A percentile compares a stretch with the other conserved stretches of the same genome.
Conservation (phyloP, 2,888 invertebrate genomes). For the Lasioglossum pauxillum region DNA sequence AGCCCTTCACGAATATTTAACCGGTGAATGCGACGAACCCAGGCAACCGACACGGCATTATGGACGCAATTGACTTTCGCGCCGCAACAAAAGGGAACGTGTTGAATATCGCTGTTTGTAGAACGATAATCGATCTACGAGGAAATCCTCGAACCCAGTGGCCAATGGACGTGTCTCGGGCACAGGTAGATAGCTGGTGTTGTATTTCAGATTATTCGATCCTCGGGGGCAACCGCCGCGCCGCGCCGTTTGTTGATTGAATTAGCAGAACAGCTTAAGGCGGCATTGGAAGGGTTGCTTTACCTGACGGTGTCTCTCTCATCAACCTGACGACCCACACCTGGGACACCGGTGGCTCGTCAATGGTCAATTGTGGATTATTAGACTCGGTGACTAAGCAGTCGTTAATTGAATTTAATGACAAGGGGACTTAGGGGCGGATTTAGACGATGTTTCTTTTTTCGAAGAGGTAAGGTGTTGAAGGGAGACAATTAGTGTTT, state of each 20-base stretch:
- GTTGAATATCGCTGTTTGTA: conserved; percentile 24
- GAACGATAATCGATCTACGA: background rate
- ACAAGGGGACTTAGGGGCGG: background rate
- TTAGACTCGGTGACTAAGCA: background rate
- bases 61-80: conserved; percentile 34
- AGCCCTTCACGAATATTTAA: conserved; percentile 16
- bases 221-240: background rate
- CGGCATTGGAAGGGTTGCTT: background rate
- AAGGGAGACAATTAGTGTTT: background rate
- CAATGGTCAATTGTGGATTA: background rate
- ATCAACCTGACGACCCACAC: background rate
- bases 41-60: conserved; percentile 9
- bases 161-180: background rate
- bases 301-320: background rate
- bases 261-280: conserved; percentile 3
- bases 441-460: background rate
- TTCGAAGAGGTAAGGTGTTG: background rate
- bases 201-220: conserved; percentile 6
- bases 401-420: conserved; percentile 6
- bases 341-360: background rate
- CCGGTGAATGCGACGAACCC: background rate
- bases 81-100: conserved; percentile 15
- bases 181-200: conserved; percentile 5
- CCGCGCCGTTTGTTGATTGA: background rate
- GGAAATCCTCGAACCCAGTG: background rate